These are phyloP conservation scores for Eonycteris spelaea DNA, from an alignment of 2,113 vertebrate genomes.

Conservation along the genomic window DNA sequence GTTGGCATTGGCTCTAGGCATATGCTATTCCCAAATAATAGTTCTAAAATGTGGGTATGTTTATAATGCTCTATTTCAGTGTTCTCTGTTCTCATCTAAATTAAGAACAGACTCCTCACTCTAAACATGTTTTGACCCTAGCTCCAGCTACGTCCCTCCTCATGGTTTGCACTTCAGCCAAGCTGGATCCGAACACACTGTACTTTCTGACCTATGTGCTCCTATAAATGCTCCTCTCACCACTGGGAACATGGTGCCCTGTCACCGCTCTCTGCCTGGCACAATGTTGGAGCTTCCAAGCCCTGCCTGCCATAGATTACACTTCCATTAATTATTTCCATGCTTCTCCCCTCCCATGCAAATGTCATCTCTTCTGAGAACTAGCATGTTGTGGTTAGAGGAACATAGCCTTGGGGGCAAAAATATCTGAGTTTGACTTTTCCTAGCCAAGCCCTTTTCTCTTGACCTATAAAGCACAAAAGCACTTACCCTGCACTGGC, in stretches of 20 bases:
- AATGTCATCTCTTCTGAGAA: not conserved
- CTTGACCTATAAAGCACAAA: not conserved
- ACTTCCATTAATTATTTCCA: not conserved
- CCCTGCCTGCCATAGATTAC: not conserved
- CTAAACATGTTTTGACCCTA: not conserved
- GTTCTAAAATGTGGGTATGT: not conserved
- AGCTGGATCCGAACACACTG: accelerated
- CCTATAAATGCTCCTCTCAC: not conserved
- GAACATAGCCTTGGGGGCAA: not conserved
- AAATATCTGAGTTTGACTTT: not conserved
- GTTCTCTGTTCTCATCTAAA: not conserved
- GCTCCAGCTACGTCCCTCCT: not conserved
- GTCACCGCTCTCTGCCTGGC: not conserved
- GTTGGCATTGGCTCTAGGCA: not conserved
- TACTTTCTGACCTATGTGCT: not conserved
- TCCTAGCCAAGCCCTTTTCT: not conserved
- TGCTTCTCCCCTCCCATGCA: not conserved
- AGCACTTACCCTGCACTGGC: not conserved
- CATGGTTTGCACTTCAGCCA: not conserved
- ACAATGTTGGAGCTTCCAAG: not conserved
- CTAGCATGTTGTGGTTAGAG: not conserved
- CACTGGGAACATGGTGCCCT: not conserved
- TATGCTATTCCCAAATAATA: not conserved
- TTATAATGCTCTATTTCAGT: not conserved
- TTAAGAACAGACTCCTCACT: not conserved